Percentiles rank a stretch among this genome's conserved stretches.
Conservation (phyloP, 2,797 vertebrate genomes). For the Poeciliopsis infans region DNA sequence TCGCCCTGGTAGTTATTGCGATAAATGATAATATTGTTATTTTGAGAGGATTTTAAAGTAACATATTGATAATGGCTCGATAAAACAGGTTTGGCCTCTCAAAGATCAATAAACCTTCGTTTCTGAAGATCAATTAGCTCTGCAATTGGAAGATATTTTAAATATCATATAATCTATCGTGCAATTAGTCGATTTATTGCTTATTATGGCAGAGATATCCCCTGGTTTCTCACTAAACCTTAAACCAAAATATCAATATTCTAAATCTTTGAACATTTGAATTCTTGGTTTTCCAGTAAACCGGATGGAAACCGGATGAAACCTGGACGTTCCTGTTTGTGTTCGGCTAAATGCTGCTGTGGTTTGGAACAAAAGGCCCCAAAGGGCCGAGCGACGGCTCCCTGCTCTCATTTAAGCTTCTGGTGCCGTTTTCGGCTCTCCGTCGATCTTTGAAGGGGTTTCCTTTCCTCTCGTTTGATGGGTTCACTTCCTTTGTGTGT, state of each 20-base stretch:
- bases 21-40: too few species aligned
- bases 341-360: not conserved
- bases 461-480: conserved; percentile 27
- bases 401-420: conserved; percentile 4
- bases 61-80: too few species aligned
- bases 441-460: conserved; percentile 31
- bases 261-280: not conserved
- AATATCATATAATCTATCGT: too few species aligned
- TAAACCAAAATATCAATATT: not conserved
- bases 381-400: not conserved
- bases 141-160: too few species aligned
- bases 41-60: too few species aligned
- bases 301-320: not conserved
- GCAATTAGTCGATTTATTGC: too few species aligned
- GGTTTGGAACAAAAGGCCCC: not conserved
- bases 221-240: not conserved
- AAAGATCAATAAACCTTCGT: too few species aligned
- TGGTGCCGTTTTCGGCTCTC: conserved; percentile 1
- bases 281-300: not conserved
- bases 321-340: not conserved
- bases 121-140: too few species aligned
- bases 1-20: too few species aligned
- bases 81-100: too few species aligned
- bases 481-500: conserved; percentile 36
- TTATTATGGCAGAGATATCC: too few species aligned